Percentiles rank a stretch among this genome's conserved stretches.
phyloP scores from a whole-genome alignment of 1,140 invertebrate species.

The Eurosta solidaginis region DNA sequence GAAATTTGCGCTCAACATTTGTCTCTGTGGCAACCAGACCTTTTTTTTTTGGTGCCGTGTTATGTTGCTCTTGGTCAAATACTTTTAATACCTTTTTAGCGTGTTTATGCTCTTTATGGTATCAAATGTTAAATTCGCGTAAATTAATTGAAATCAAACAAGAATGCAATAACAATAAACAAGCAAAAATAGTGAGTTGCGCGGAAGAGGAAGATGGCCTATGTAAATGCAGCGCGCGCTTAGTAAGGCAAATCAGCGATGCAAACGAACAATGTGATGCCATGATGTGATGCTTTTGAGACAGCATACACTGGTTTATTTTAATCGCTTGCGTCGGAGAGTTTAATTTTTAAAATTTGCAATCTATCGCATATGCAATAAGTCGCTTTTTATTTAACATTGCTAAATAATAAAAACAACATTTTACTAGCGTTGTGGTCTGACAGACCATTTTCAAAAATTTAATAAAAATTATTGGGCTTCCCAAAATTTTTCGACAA shows the following conservation, averaged over 20 bases:
- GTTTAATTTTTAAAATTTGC: no score
- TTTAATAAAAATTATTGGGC: no score
- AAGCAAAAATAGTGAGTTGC: not conserved
- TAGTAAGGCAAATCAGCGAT: not conserved
- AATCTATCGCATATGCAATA: no score
- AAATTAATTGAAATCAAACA: slow-evolving; percentile 23
- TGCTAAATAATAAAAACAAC: no score
- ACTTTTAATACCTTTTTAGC: slow-evolving; percentile 24
- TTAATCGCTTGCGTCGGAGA: no score
- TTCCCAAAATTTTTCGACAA: no score
- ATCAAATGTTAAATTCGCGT: slow-evolving; percentile 13
- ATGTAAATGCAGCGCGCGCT: not conserved
- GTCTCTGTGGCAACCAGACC: not conserved
- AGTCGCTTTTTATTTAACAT: no score
- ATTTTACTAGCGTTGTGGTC: no score
- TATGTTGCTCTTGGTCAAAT: not conserved
- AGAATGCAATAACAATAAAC: not conserved
- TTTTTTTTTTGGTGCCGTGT: not conserved
- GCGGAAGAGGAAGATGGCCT: not conserved
- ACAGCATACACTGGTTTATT: no score
- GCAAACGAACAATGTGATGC: not conserved
- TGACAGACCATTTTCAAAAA: no score
- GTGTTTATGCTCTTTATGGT: slow-evolving; percentile 28
- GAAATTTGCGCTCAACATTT: not conserved
- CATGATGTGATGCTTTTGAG: not conserved